Conservation (phyloP, 2,113 vertebrate species). For the Plecturocebus donacophilus region DNA sequence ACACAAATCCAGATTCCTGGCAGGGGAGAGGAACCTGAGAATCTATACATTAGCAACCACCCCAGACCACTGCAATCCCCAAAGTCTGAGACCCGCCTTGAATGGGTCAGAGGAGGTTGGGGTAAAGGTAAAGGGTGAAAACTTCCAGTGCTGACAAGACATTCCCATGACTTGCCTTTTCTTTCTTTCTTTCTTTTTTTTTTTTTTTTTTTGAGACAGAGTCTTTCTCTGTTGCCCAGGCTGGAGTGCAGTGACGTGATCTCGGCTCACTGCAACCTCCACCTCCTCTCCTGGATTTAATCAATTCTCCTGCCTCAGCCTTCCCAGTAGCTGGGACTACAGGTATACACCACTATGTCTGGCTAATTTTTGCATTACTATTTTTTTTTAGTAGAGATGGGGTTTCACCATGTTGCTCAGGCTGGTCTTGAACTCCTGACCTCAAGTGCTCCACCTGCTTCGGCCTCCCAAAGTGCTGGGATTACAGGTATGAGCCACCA, state of each 20-base stretch:
- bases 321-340: neutral
- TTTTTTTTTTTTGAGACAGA: neutral
- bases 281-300: neutral
- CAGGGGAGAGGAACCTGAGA: neutral
- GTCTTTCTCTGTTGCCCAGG: neutral
- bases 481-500: neutral
- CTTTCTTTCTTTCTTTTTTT: no score
- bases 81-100: no score
- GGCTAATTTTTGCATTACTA: neutral
- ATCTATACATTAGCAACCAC: no score
- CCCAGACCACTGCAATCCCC: neutral
- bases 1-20: neutral
- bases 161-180: neutral
- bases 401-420: neutral
- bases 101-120: neutral
- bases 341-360: neutral
- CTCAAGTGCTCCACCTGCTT: neutral
- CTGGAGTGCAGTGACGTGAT: neutral
- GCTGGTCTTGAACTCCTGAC: neutral
- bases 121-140: no score
- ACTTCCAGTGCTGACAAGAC: neutral
- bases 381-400: neutral
- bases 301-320: neutral
- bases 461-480: neutral
- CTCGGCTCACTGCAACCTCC: neutral